Base-by-base conservation (phyloP, 2,113 vertebrate genomes). In the Chamaetylas fuelleborni region DNA sequence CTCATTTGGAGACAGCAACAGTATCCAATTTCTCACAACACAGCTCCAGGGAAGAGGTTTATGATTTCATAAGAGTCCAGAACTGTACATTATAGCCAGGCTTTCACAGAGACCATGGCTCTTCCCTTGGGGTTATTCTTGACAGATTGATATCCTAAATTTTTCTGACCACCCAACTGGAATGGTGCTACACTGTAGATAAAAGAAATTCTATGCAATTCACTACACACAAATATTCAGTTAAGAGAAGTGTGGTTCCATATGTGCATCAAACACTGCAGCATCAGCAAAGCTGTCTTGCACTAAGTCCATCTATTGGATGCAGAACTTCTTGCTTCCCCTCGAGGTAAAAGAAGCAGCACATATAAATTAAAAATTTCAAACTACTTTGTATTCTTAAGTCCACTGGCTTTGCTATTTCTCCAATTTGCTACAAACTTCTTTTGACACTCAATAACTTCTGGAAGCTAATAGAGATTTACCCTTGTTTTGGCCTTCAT, bases 401-500 rank as follows among this genome's bases (percentile, higher is more conserved):
- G n/a, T 50, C 17, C 36, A 45, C 6, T 17, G 25, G 22, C 13
- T 76, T 48, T 79, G 23, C 65, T 85, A 7, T 61, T 89, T 64
- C 85, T 80, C 36, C 2, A 6, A 12, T 14, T 57, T 33, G 14
- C 72, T 77, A 34, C n/a, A 53, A 86, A 33, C 14, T 73, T 62
- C 57, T 77, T 80, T 25, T 50, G 40, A 77, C 23, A 70, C 4
- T 5, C 11, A 56, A 8, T 53, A 71, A 69, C 11, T 60, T 79
- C 31, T 70, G 56, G 43, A 88, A 93, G 82, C 51, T 93, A 38
- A 86, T 0, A 61, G 36, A 81, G 48, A 54, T 98, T 99, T 97
- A 99, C 99, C 98, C 99, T 98, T 64, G 98, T 98, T 93, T 99
- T 99, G 92, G 99, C 99, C 95, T 99, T 99, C 95, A 99, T 96